These are phyloP conservation scores for Theonella swinhoei DNA, from an alignment of 37 sponge, comb jelly and placozoan species.

Conservation along the genomic window DNA sequence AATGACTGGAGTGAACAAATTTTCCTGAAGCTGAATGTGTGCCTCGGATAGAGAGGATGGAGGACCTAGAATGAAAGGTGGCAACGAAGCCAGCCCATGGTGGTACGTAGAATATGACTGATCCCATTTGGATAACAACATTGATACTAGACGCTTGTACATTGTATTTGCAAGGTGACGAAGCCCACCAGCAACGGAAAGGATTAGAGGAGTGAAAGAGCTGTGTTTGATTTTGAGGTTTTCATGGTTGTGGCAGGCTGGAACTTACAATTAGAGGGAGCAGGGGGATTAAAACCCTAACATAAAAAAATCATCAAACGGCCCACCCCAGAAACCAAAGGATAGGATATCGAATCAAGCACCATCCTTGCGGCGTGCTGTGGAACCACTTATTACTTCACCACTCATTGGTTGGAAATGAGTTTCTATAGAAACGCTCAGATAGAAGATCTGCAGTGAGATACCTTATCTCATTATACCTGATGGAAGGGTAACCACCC, in stretches of 20 bases:
- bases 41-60: not conserved
- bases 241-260: not conserved
- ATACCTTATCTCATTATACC: too few relatives aligned
- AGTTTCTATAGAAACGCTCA: not conserved
- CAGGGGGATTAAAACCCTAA: not conserved
- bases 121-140: not conserved
- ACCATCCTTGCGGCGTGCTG: not conserved
- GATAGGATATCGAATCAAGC: not conserved
- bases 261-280: not conserved
- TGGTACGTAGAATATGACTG: not conserved
- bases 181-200: not conserved
- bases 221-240: not conserved
- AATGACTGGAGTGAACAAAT: too few relatives aligned
- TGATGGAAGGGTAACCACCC: too few relatives aligned
- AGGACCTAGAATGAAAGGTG: not conserved
- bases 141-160: not conserved
- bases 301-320: not conserved
- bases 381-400: not conserved
- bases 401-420: not conserved
- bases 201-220: not conserved
- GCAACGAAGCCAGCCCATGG: not conserved
- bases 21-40: not conserved
- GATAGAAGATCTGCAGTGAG: not conserved
- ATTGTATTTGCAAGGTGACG: not conserved
- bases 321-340: not conserved